phyloP scores from a whole-genome alignment of 2,113 vertebrate genomes.

The Passer domesticus region DNA sequence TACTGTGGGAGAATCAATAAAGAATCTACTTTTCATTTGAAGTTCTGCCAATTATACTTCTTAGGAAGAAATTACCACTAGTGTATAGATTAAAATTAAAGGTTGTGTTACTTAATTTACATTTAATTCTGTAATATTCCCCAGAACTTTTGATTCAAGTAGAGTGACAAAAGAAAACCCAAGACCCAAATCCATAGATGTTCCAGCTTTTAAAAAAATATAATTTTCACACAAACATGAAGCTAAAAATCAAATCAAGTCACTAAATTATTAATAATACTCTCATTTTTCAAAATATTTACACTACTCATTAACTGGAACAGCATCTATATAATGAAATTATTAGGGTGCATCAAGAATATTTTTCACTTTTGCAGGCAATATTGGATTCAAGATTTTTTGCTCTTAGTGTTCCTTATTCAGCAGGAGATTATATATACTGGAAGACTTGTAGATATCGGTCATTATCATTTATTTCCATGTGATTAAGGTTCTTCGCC shows the following conservation, averaged over 20 bases:
- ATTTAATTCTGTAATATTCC: neutral
- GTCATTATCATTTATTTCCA: neutral
- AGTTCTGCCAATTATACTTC: neutral
- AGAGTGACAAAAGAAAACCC: neutral
- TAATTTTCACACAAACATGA: neutral
- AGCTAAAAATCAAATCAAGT: neutral
- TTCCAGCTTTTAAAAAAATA: neutral
- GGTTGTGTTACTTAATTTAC: neutral
- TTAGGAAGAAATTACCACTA: neutral
- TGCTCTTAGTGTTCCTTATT: neutral
- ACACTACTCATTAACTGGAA: neutral
- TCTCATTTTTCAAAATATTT: neutral
- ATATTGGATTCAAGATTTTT: neutral
- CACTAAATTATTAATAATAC: neutral
- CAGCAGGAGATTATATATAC: neutral
- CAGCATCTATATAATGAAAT: neutral
- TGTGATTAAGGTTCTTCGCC: neutral
- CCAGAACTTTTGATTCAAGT: neutral
- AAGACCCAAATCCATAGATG: neutral
- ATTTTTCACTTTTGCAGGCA: neutral
- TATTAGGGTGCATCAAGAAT: neutral
- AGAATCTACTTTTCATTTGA: neutral
- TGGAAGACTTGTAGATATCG: neutral
- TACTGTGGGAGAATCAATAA: neutral
- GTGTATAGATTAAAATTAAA: neutral